These are phyloP conservation scores for Rhinolophus sinicus DNA, from an alignment of 2,113 vertebrate genomes.

Conservation along the genomic window DNA sequence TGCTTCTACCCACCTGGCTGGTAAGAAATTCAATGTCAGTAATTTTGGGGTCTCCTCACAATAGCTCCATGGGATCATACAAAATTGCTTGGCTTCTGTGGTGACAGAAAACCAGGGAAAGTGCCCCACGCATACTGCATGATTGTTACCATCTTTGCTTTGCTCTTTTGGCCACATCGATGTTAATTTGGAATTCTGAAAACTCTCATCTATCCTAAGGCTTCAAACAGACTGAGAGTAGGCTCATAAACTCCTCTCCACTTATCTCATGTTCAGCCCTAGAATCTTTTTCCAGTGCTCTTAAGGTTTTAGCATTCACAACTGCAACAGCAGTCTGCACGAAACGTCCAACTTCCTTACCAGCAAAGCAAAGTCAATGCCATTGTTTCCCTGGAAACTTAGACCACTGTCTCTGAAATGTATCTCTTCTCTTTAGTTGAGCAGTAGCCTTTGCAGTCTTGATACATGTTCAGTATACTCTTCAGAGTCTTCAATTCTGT, in stretches of 20 bases:
- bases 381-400: background rate
- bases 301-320: background rate
- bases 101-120: background rate
- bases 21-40: background rate
- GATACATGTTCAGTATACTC: background rate
- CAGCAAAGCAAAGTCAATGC: background rate
- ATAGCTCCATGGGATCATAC: background rate
- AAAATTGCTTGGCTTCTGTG: background rate
- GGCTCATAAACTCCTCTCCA: background rate
- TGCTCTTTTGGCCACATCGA: background rate
- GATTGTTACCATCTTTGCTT: background rate
- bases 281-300: background rate
- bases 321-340: background rate
- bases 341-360: background rate
- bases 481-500: background rate
- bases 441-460: background rate
- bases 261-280: background rate
- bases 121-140: background rate
- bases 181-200: background rate
- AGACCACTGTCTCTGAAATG: background rate
- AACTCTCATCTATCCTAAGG: background rate
- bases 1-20: background rate
- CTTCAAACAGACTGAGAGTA: background rate
- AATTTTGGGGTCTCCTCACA: background rate
- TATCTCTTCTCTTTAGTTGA: background rate